These are phyloP conservation scores for Spialia ferax DNA, from an alignment of 2,888 invertebrate species.

Conservation along the genomic window DNA sequence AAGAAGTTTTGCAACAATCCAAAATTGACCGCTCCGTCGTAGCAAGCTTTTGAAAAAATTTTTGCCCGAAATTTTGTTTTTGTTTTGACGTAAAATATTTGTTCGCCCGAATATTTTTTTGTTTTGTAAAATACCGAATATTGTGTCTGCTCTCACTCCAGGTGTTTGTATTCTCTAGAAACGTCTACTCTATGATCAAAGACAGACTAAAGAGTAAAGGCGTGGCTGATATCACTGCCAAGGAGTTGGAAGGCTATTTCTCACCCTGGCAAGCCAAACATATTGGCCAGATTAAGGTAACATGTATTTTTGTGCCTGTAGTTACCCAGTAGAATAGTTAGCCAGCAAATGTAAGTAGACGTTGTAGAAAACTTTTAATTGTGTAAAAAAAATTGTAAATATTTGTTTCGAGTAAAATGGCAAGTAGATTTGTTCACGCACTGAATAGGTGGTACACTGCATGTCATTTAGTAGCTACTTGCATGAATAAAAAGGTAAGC, in stretches of 20 bases:
- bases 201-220: constrained; percentile 93
- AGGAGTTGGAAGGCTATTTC: constrained; percentile 93
- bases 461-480: no score
- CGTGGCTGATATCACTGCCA: constrained; percentile 90
- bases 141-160: constrained; percentile 86
- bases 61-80: no score
- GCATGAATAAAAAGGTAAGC: no score
- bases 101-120: constrained; percentile 27
- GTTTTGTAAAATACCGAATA: constrained; percentile 51
- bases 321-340: constrained; percentile 1
- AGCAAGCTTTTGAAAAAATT: no score
- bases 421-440: no score
- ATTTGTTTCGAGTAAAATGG: no score
- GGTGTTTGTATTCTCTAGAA: constrained; percentile 96
- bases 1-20: constrained; percentile 54
- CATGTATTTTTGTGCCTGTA: constrained; percentile 29
- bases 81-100: no score
- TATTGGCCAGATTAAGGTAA: constrained; percentile 91
- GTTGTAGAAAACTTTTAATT: background rate
- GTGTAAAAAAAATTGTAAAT: no score
- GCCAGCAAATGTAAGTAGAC: background rate
- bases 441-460: no score
- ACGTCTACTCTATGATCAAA: constrained; percentile 93
- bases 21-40: constrained; percentile 37
- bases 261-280: constrained; percentile 96